Percentiles rank a stretch among this genome's conserved stretches.
phyloP scores from a whole-genome alignment of 1,140 invertebrate genomes.

The Bilobella aurantiaca region DNA sequence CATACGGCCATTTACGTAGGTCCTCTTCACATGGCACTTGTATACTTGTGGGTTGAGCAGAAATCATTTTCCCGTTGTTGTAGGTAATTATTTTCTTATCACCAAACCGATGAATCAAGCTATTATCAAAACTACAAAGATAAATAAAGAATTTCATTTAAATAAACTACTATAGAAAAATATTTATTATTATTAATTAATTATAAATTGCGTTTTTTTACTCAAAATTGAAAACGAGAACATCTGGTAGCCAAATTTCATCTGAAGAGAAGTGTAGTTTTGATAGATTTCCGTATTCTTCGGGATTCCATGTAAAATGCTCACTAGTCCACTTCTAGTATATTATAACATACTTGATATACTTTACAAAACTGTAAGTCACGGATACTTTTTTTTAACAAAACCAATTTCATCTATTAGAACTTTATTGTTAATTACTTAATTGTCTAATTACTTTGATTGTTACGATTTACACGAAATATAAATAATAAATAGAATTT shows the following conservation, averaged over 20 bases:
- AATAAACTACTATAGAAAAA: slow-evolving; percentile 1
- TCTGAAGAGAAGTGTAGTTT: slow-evolving; percentile 38
- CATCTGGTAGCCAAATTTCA: slow-evolving; percentile 42
- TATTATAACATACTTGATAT: too few species aligned
- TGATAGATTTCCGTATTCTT: slow-evolving; percentile 38
- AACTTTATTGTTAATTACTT: too few species aligned
- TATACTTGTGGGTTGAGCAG: slow-evolving; percentile 31
- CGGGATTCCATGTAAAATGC: slow-evolving; percentile 40
- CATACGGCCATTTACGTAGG: slow-evolving; percentile 33
- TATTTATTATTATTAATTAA: slow-evolving; percentile 45
- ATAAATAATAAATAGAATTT: too few species aligned
- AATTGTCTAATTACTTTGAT: not conserved
- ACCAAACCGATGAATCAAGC: slow-evolving; percentile 34
- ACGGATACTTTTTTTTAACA: too few species aligned
- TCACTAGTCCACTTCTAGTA: slow-evolving; percentile 39
- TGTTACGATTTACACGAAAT: not conserved
- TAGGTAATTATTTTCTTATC: slow-evolving; percentile 22
- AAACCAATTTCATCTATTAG: too few species aligned
- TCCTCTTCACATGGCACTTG: slow-evolving; percentile 30
- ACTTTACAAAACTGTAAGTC: too few species aligned
- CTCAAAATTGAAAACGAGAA: too few species aligned
- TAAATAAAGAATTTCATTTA: not conserved
- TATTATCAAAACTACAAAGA: slow-evolving; percentile 26
- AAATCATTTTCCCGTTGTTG: slow-evolving; percentile 15
- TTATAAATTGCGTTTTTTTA: too few species aligned